A percentile compares a stretch with the other conserved stretches of the same genome.
Evolutionary conservation across 1,140 invertebrate species (phyloP).

Genomic region (Calliphora vicina): DNA sequence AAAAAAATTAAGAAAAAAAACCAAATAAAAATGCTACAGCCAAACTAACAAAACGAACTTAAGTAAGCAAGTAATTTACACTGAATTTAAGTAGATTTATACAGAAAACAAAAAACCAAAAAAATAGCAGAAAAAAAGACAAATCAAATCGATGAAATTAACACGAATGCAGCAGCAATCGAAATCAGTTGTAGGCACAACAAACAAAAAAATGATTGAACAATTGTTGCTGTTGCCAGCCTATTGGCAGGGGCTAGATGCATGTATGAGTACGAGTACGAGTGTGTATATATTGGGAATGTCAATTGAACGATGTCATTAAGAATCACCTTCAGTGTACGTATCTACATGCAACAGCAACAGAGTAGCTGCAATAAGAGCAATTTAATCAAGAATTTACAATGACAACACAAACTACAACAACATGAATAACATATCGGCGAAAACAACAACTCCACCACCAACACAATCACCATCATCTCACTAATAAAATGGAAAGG

Average conservation of each 20-base stretch:
- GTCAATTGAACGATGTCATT: conserved; percentile 40
- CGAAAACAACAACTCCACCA: conserved; percentile 15
- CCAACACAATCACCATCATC: conserved; percentile 4
- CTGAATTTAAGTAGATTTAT: conserved; percentile 31
- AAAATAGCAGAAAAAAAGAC: conserved; percentile 9
- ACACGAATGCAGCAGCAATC: neutral
- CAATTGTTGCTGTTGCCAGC: neutral
- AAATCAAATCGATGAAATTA: conserved; percentile 21
- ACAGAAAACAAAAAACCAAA: neutral
- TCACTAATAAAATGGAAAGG: conserved; percentile 32
- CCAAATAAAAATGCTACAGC: neutral
- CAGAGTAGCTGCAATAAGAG: neutral
- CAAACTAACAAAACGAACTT: neutral
- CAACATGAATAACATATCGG: neutral
- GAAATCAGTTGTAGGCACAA: neutral
- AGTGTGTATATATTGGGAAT: neutral
- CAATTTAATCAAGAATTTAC: conserved; percentile 35
- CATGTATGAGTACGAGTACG: no score
- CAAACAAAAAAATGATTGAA: conserved; percentile 22
- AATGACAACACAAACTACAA: conserved; percentile 20
- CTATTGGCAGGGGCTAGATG: neutral
- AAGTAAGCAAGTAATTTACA: conserved; percentile 34
- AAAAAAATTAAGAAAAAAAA: neutral
- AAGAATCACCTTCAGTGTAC: conserved; percentile 39
- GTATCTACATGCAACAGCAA: neutral